phyloP scores from a whole-genome alignment of 2,797 vertebrate species.

The Sitta carolinensis region DNA sequence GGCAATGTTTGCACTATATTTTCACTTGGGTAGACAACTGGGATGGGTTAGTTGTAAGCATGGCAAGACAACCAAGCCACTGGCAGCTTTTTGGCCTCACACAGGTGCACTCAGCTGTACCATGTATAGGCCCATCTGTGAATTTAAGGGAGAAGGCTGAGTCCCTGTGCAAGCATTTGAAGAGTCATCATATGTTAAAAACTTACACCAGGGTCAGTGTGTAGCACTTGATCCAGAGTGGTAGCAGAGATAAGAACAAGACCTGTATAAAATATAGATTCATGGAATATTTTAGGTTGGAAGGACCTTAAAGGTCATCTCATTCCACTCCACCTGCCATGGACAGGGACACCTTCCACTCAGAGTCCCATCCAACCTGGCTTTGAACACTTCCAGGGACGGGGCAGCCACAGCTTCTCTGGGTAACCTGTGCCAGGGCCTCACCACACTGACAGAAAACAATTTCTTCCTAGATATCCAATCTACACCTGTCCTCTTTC shows the following conservation, averaged over 20 bases:
- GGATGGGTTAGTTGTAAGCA: background rate
- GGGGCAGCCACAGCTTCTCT: rapidly evolving
- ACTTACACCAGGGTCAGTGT: no score
- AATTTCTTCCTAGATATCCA: background rate
- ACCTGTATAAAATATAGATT: background rate
- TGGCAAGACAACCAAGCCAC: background rate
- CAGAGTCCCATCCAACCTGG: background rate
- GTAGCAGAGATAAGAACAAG: background rate
- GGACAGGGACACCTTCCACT: background rate
- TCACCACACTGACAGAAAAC: rapidly evolving
- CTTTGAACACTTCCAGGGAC: background rate
- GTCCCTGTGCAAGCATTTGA: background rate
- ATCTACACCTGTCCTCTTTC: background rate
- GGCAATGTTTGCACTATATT: background rate
- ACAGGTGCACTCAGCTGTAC: background rate
- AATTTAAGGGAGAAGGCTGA: background rate
- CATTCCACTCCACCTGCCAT: background rate
- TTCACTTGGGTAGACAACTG: background rate
- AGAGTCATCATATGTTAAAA: background rate
- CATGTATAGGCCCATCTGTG: rapidly evolving
- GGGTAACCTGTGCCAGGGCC: rapidly evolving
- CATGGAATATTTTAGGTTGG: background rate
- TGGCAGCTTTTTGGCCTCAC: background rate
- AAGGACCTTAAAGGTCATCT: background rate
- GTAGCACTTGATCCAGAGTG: background rate